Evolutionary conservation across 2,888 invertebrate genomes (phyloP), one percentile per base, ranked within the genome.

Genomic region (Argyresthia goedartella): DNA sequence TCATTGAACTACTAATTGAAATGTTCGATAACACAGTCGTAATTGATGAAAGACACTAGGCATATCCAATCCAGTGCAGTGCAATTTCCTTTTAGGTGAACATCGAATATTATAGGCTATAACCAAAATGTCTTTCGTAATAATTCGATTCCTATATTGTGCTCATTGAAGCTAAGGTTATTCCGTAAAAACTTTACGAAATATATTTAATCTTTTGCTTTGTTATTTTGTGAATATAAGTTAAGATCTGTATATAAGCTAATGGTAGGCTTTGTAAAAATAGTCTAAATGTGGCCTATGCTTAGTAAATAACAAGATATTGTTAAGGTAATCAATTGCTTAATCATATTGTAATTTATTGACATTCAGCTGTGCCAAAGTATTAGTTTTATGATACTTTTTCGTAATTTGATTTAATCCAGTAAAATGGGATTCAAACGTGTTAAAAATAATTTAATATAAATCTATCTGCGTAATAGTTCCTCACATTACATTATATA

Each of bases 251-350:
- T 47, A 34, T 45, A 45, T 34, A 47, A 44, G 14, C 4, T 10
- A 15, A 34, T 13, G 9, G 2, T 47, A 47, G 34, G 33, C 47
- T 33, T 47, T 47, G 47, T 47, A 47, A 25, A 47, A 34, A 47
- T 47, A 47, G 47, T 13, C 11, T n/a, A 33, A 47, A 47, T 47
- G 47, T 47, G 47, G 47, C 47, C 47, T 47, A 33, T 47, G 47
- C 47, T 47, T 47, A 44, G 10, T 44, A 44, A 39, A 44, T 44
- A 15, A 44, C 15, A 14, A 4, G 44, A 44, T 44, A 44, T 42
- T 42, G n/a, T 25, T 25, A 25, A 25, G 25, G 25, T 25, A 25
- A 25, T 25, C 6, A 6, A 25, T 25, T 25, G 25, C 25, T 25
- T 25, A 25, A 25, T 25, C 6, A 25, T 25, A 25, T n/a, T 25